Conservation (phyloP, 2,113 vertebrate genomes). For the Brachyhypopomus occidentalis region DNA sequence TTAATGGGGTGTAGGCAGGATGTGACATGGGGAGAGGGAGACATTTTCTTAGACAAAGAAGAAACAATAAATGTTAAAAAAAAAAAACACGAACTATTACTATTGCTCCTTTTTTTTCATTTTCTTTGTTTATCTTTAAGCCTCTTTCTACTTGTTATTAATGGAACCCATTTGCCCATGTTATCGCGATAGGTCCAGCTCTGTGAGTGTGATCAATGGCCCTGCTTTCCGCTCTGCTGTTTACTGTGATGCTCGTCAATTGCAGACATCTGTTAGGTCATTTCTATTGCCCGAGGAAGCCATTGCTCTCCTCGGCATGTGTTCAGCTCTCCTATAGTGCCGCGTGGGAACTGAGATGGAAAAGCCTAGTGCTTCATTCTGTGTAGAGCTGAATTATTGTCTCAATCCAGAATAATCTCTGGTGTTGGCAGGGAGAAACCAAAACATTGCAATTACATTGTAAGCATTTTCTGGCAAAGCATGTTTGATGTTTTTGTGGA, state of each 20-base stretch:
- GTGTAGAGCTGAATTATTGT: background rate
- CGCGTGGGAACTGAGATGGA: background rate
- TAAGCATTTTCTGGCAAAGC: background rate
- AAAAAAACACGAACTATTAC: background rate
- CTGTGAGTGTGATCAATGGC: no score
- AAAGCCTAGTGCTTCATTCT: background rate
- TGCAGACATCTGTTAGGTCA: no score
- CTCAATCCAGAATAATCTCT: background rate
- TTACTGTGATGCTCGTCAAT: no score
- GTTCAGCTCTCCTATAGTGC: no score
- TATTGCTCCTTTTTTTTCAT: background rate
- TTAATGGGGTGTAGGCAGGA: background rate
- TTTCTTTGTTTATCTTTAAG: background rate
- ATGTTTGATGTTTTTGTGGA: background rate
- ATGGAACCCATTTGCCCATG: background rate
- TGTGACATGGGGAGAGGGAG: background rate
- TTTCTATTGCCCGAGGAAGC: no score
- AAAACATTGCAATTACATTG: background rate
- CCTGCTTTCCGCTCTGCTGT: no score
- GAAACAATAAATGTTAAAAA: background rate
- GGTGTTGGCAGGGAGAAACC: background rate
- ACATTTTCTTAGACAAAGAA: background rate
- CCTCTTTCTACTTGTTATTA: background rate
- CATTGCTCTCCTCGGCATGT: no score
- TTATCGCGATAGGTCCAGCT: background rate